Conservation (phyloP, 2,888 invertebrate species). For the Meloe dianella region DNA sequence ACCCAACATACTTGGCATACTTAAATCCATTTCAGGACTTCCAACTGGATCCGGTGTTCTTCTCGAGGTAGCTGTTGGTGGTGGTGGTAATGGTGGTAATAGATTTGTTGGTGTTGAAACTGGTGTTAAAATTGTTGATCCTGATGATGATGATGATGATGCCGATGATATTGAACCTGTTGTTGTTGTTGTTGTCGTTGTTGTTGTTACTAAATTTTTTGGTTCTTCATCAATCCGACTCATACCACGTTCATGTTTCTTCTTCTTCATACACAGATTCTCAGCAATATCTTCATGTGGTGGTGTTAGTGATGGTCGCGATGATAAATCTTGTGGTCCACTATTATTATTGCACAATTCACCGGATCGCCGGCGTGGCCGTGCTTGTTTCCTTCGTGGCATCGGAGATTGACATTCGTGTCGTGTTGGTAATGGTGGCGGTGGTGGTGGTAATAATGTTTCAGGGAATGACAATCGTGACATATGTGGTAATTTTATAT, state of each 20-base stretch:
- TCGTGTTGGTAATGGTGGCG: conserved; percentile 39
- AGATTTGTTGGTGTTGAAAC: conserved; percentile 30
- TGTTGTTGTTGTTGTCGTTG: conserved; percentile 8
- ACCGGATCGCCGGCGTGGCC: conserved; percentile 83
- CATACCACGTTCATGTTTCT: conserved; percentile 46
- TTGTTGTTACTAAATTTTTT: conserved; percentile 5
- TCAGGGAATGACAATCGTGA: conserved; percentile 59
- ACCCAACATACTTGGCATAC: conserved; percentile 37
- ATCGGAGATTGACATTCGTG: conserved; percentile 76
- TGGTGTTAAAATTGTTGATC: conserved; percentile 14
- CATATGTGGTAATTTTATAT: conserved; percentile 60
- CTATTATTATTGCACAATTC: conserved; percentile 61
- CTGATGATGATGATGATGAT: conserved; percentile 4
- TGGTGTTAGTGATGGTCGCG: conserved; percentile 48
- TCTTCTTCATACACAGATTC: conserved; percentile 69
- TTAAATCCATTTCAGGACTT: conserved; percentile 56
- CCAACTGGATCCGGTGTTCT: conserved; percentile 42
- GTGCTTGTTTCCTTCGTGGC: conserved; percentile 83
- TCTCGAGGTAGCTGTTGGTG: conserved; percentile 24
- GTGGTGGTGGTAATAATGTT: conserved; percentile 47
- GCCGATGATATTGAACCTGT: not conserved
- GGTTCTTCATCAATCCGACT: conserved; percentile 42
- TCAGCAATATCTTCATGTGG: conserved; percentile 58
- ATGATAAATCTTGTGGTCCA: conserved; percentile 68
- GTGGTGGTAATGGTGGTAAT: conserved; percentile 30